phyloP scores from a whole-genome alignment of 2,888 invertebrate genomes.

The Neuroscelio doddi region DNA sequence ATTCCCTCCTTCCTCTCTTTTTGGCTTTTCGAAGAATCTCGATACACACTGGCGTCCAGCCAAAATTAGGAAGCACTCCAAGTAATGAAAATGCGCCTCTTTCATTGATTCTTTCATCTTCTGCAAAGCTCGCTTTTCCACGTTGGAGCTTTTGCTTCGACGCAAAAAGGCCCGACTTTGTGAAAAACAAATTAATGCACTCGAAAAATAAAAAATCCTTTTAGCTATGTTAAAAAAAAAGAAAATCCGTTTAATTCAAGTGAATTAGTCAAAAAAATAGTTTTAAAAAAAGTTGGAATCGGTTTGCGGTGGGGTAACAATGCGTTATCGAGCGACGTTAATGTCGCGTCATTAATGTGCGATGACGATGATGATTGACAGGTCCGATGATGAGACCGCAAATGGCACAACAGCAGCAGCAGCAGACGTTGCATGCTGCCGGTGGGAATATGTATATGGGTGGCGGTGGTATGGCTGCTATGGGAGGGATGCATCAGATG shows the following conservation, averaged over 20 bases:
- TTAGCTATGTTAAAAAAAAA: too few relatives aligned
- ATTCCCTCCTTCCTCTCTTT: slow-evolving; percentile 20
- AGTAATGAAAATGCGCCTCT: slow-evolving; percentile 56
- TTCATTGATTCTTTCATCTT: slow-evolving; percentile 55
- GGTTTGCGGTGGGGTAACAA: neutral
- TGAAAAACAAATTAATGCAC: too few relatives aligned
- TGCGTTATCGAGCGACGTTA: neutral
- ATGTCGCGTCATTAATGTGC: neutral
- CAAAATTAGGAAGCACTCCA: slow-evolving; percentile 58
- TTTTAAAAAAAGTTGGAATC: neutral
- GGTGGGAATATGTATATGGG: slow-evolving; percentile 72
- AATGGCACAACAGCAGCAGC: slow-evolving; percentile 75
- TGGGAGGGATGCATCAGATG: slow-evolving; percentile 71
- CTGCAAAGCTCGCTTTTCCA: neutral
- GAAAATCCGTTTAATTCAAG: too few relatives aligned
- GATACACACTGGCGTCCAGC: slow-evolving; percentile 51
- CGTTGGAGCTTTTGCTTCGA: neutral
- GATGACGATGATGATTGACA: slow-evolving; percentile 49
- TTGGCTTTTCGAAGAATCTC: slow-evolving; percentile 34
- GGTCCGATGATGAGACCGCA: slow-evolving; percentile 82
- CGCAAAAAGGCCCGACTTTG: too few relatives aligned
- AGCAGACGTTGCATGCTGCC: slow-evolving; percentile 71
- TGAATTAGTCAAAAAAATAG: too few relatives aligned
- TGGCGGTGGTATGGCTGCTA: slow-evolving; percentile 69
- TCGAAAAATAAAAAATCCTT: too few relatives aligned